Evolutionary conservation across 2,888 invertebrate genomes (phyloP), one percentile per base, ranked within the genome.

Genomic region (Lepidocyrtoides sp.): DNA sequence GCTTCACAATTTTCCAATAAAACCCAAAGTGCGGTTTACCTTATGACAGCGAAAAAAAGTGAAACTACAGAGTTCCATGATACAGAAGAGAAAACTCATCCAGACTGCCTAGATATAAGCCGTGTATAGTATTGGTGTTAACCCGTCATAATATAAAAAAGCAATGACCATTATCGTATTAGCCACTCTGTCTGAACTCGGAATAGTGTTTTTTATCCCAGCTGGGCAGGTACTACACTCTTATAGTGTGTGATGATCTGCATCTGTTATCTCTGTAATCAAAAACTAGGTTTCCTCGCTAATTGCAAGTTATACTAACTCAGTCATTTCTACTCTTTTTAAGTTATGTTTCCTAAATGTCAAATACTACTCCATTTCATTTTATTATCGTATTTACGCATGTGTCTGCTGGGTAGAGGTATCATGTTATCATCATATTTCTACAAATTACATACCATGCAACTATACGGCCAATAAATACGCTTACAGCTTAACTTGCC

Each of bases 291-390:
- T 84, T 84, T 89, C 83, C 89, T 84, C 89, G 77, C 89, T 89
- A 89, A 89, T 89, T 89, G 83, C 89, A 89, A 89, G 89, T 84
- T 89, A 89, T 63, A 54, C 83, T 54, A 77, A 77, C 89, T 60
- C 57, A 75, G 72, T 84, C 54, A 81, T 51, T 72, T 14, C 14
- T 41, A 17, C 36, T 12, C 51, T 83, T 20, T 83, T 63, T 77
- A 83, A 75, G 44, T 89, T 89, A 89, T 89, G 89, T 83, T 89
- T 89, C 89, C 89, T 82, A 83, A 89, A 82, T 83, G 89, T 89
- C 89, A 89, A 82, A 32, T 54, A 32, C 41, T 66, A n/a, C 77
- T 77, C 48, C 77, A 54, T 36, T 81, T 51, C 72, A 69, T 81
- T 81, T 81, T 69, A 81, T 88, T 66, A 81, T 48, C 51, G 26